Percentiles rank a stretch among this genome's conserved stretches.
Evolutionary conservation across 2,113 vertebrate genomes (phyloP).

Genomic region (Phrynocephalus versicolor): DNA sequence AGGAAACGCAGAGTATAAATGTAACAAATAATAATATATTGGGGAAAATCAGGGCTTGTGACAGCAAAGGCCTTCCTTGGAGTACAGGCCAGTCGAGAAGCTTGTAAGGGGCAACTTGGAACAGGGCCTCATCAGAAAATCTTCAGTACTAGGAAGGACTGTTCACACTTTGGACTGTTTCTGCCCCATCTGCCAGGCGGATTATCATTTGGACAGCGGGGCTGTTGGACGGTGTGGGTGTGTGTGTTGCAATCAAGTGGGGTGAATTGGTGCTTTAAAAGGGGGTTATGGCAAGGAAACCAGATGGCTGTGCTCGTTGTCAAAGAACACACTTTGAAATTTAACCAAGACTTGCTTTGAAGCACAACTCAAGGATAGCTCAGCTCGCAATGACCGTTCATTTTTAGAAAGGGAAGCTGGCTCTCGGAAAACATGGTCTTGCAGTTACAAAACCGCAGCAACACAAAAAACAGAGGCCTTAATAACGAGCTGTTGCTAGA

Average conservation of each 20-base stretch:
- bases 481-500: conserved; percentile 46
- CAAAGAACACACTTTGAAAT: conserved; percentile 1
- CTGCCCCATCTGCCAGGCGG: neutral
- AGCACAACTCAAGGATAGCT: neutral
- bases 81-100: neutral
- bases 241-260: neutral
- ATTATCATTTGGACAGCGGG: neutral
- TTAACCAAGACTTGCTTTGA: neutral
- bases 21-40: neutral
- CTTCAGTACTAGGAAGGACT: neutral
- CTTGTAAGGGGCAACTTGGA: neutral
- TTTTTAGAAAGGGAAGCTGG: neutral
- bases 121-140: neutral
- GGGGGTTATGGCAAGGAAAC: neutral
- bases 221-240: neutral
- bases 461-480: neutral
- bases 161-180: neutral
- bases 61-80: neutral
- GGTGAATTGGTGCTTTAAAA: neutral
- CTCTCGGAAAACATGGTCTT: neutral
- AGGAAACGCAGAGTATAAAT: neutral
- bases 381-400: neutral
- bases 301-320: neutral
- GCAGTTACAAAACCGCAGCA: too few relatives aligned
- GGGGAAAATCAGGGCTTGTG: neutral